Evolutionary conservation across 2,113 vertebrate genomes (phyloP).

Genomic region (Petrocephalus zakoni): DNA sequence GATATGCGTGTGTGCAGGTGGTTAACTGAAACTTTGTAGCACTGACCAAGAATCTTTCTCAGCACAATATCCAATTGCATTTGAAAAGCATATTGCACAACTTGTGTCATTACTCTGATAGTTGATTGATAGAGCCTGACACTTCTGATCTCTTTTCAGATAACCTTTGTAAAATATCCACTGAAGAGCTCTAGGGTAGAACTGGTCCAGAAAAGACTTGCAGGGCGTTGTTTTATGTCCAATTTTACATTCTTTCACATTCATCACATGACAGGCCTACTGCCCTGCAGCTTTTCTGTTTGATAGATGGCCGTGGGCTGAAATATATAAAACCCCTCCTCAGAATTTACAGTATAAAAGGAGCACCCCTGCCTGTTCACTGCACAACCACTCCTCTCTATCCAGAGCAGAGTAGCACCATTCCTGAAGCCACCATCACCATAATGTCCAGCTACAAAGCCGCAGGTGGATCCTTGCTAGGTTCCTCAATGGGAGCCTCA

Average conservation of each 20-base stretch:
- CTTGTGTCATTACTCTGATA: background rate
- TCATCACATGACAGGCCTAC: background rate
- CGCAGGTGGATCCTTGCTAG: background rate
- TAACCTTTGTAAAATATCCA: background rate
- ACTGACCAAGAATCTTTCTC: background rate
- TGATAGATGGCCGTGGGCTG: background rate
- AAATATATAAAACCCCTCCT: background rate
- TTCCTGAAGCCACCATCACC: background rate
- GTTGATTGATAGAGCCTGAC: background rate
- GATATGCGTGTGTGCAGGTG: background rate
- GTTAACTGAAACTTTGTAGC: background rate
- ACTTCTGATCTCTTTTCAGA: slow-evolving; percentile 1
- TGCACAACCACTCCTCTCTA: background rate
- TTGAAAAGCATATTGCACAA: background rate
- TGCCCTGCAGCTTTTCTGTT: background rate
- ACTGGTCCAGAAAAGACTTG: background rate
- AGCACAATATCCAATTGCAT: background rate
- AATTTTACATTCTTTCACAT: slow-evolving; percentile 4
- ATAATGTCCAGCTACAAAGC: slow-evolving; percentile 26
- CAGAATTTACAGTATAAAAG: background rate
- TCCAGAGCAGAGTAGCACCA: background rate
- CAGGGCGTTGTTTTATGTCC: background rate
- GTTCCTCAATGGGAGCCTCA: background rate
- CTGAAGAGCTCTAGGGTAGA: background rate
- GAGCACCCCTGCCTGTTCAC: background rate